Evolutionary conservation across 2,888 invertebrate species (phyloP).

Genomic region (Dyspetes luteomarginatus): DNA sequence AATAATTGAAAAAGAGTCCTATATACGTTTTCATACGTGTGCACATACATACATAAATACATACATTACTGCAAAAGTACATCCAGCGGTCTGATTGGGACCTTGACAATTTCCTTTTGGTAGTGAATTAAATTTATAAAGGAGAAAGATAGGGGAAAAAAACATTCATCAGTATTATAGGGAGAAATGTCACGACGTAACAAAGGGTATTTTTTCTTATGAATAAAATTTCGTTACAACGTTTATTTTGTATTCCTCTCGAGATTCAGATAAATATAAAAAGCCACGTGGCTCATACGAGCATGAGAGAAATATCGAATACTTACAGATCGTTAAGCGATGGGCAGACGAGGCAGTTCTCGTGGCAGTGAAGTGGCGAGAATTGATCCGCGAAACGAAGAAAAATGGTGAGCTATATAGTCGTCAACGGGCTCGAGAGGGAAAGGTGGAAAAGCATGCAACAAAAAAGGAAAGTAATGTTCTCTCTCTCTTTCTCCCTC

Average conservation of each 20-base stretch:
- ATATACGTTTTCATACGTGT: too few species aligned
- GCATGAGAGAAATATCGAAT: constrained; percentile 34
- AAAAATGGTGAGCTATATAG: constrained; percentile 48
- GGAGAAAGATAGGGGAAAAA: too few species aligned
- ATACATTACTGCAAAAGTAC: too few species aligned
- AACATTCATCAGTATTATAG: too few species aligned
- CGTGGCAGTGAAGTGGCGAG: constrained; percentile 27
- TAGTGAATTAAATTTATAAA: too few species aligned
- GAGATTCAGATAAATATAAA: constrained; percentile 24
- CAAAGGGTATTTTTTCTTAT: too few species aligned
- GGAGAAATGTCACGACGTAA: too few species aligned
- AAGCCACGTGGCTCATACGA: constrained; percentile 4
- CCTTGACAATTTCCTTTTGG: too few species aligned
- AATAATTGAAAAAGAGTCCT: too few species aligned
- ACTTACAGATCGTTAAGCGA: constrained; percentile 49
- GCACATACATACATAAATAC: too few species aligned
- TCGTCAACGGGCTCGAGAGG: constrained; percentile 11
- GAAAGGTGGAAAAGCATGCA: constrained; percentile 21
- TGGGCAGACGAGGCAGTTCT: not conserved
- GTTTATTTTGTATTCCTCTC: not conserved
- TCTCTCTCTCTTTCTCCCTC: constrained; percentile 19
- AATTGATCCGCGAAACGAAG: constrained; percentile 61
- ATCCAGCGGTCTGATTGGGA: too few species aligned
- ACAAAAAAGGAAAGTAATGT: constrained; percentile 26
- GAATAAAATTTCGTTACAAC: too few species aligned